A percentile compares a stretch with the other conserved stretches of the same genome.
phyloP scores from a whole-genome alignment of 2,113 vertebrate species.

The Solea solea region DNA sequence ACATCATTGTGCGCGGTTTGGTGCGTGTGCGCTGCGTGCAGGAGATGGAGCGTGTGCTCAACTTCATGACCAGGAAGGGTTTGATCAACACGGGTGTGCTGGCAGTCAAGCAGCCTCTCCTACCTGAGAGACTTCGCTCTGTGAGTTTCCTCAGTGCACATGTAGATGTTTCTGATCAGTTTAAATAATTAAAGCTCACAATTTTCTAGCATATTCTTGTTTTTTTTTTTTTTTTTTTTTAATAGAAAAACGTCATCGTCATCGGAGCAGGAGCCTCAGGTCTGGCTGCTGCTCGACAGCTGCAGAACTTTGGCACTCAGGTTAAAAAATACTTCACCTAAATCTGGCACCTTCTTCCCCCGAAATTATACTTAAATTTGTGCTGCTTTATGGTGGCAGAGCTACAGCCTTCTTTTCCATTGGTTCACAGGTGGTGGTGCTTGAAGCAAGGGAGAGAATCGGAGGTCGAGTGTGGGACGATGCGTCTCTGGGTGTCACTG shows the following conservation, averaged over 20 bases:
- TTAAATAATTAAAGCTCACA: not conserved
- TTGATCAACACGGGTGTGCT: conserved; percentile 95
- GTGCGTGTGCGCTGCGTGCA: conserved; percentile 94
- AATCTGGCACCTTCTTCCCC: not conserved
- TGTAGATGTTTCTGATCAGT: not conserved
- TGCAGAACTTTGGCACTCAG: conserved; percentile 96
- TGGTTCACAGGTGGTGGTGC: conserved; percentile 86
- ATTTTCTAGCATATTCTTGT: not conserved
- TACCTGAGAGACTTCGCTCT: conserved; percentile 87
- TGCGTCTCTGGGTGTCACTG: conserved; percentile 86
- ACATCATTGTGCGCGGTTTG: conserved; percentile 92
- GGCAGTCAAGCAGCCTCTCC: conserved; percentile 85
- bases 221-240: conserved; percentile 7
- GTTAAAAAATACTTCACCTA: conserved; percentile 66
- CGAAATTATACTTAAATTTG: too few relatives aligned
- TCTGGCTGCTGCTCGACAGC: conserved; percentile 92
- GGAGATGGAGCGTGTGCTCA: conserved; percentile 91
- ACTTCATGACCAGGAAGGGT: conserved; percentile 96
- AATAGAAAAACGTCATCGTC: conserved; percentile 90
- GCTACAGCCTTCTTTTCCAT: not conserved
- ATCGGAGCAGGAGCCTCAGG: conserved; percentile 94
- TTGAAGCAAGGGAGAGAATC: conserved; percentile 94
- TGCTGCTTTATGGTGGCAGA: too few relatives aligned
- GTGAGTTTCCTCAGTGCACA: conserved; percentile 74
- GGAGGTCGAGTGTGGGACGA: conserved; percentile 97